Evolutionary conservation across 2,888 invertebrate genomes (phyloP).

Genomic region (Drosophila prostipennis): DNA sequence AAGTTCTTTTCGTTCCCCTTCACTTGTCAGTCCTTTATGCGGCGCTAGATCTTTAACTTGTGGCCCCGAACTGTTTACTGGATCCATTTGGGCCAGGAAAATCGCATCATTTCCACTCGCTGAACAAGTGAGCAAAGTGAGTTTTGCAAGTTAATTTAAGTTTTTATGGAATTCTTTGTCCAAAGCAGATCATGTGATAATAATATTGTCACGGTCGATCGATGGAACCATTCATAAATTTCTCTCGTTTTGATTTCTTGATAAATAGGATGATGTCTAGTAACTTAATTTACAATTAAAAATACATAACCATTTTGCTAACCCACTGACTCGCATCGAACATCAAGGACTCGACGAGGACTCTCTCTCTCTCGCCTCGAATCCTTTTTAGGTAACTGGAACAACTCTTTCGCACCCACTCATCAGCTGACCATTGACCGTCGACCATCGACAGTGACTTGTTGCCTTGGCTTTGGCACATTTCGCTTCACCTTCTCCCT

Average conservation of each 20-base stretch:
- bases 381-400: constrained; percentile 24
- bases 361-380: neutral
- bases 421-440: constrained; percentile 23
- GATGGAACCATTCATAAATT: too few relatives aligned
- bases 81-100: constrained; percentile 5
- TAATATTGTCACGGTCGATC: neutral
- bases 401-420: constrained; percentile 14
- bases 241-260: too few relatives aligned
- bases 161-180: neutral
- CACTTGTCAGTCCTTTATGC: constrained; percentile 13
- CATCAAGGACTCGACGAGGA: neutral
- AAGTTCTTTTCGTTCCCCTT: constrained; percentile 15
- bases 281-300: too few relatives aligned
- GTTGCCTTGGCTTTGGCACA: constrained; percentile 32
- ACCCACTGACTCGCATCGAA: neutral
- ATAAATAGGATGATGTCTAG: too few relatives aligned
- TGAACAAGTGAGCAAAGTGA: neutral
- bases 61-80: neutral
- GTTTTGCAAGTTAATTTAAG: constrained; percentile 24
- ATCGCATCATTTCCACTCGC: constrained; percentile 27
- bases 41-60: constrained; percentile 22
- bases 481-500: neutral
- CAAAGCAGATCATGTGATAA: neutral
- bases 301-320: neutral
- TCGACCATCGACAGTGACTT: constrained; percentile 23